Evolutionary conservation across 2,797 vertebrate species (phyloP).

Genomic region (Platalea minor): DNA sequence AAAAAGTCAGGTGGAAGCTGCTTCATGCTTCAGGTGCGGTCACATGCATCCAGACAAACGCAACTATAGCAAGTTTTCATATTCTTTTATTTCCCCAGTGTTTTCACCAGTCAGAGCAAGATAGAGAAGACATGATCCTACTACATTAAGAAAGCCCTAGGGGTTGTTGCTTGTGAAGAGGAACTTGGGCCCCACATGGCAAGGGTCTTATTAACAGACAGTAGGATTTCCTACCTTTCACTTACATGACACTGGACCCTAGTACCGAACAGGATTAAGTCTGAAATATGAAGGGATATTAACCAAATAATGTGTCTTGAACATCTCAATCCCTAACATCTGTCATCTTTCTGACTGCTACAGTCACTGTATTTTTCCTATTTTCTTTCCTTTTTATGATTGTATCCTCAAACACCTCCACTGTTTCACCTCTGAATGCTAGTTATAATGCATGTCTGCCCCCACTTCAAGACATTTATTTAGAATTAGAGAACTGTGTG

Average conservation of each 20-base stretch:
- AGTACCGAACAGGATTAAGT: not conserved
- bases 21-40: not conserved
- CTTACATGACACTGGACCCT: not conserved
- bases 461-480: not conserved
- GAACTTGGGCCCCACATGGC: not conserved
- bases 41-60: rapidly evolving
- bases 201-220: not conserved
- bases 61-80: not conserved
- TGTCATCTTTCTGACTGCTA: not conserved
- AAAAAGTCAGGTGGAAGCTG: not conserved
- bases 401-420: not conserved
- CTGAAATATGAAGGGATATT: not conserved
- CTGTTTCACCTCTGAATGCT: not conserved
- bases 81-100: not conserved
- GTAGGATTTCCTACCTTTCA: not conserved
- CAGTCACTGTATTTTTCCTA: not conserved
- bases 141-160: not conserved
- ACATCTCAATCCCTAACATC: not conserved
- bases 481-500: not conserved
- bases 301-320: not conserved
- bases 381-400: not conserved
- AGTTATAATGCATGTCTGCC: not conserved
- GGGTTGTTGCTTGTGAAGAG: not conserved
- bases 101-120: not conserved
- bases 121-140: not conserved